Base-by-base conservation (phyloP, 2,888 invertebrate species). In the Carterocephalus palaemon region DNA sequence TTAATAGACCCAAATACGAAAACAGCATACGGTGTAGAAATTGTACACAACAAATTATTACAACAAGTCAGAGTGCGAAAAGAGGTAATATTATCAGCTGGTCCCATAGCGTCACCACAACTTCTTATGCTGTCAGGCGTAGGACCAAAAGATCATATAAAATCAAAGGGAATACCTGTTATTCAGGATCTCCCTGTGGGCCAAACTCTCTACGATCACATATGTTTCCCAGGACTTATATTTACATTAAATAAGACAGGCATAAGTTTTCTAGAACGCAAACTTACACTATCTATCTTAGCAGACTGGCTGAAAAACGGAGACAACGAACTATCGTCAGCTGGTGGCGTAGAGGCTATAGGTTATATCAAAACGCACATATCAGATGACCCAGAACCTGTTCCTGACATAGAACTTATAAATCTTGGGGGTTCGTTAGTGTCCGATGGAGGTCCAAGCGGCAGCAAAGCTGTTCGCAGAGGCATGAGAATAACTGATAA, bases 41-140 rank as follows among this genome's bases (percentile, higher is more conserved):
- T 91, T 50, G 71, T 88, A 1, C 88, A 90, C 40, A 85, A 90
- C 8, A 81, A 81, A 10, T 54, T 75, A 6, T 65, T 65, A 17
- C 75, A 76, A 49, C 79, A 75, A 5, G 90, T 90, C 0, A 75
- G 69, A 31, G 94, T 92, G 0, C 88, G 88, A 1, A 94, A 92
- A 67, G 96, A 96, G 79, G 92, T 98, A 0, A 93, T 97, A 40
- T 62, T 97, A 8, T 92, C 94, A 7, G 95, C 95, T 1, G 97
- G 97, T 0, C 90, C 96, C 1, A 92, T 98, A 52, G 95, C 94
- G 60, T 93, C 95, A 0, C 96, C 97, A 0, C 97, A 98, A 71
- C 70, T 98, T 2, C 87, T 98, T 5, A 95, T 97, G 94, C 73
- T 98, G 3, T 95, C 95, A 3, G 96, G 96, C 0, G 64, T 90